phyloP scores from a whole-genome alignment of 2,113 vertebrate species.

The Opisthocomus hoazin region DNA sequence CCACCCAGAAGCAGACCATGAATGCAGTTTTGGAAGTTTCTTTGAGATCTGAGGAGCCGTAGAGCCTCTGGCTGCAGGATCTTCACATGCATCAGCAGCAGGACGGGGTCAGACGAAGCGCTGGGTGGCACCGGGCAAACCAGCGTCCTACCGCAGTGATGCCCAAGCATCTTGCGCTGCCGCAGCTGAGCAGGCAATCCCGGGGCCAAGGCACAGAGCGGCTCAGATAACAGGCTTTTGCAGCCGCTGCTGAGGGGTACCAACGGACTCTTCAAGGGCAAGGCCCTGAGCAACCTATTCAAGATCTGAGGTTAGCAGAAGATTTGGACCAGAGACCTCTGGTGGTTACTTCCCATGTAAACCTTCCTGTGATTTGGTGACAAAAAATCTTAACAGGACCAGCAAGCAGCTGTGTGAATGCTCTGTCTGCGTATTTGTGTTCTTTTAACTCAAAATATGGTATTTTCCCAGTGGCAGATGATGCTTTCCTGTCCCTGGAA shows the following conservation, averaged over 20 bases:
- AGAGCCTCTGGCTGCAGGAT: neutral
- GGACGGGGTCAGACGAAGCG: rapidly evolving
- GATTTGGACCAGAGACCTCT: neutral
- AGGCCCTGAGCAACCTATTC: rapidly evolving
- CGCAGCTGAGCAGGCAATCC: neutral
- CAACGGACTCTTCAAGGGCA: neutral
- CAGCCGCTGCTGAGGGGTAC: neutral
- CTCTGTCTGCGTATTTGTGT: neutral
- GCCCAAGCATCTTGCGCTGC: neutral
- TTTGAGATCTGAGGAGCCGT: neutral
- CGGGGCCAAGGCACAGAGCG: neutral
- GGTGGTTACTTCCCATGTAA: neutral
- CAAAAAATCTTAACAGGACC: neutral
- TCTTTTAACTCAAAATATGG: neutral
- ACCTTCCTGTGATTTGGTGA: neutral
- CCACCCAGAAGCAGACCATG: neutral
- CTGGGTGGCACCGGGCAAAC: neutral
- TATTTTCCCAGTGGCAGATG: neutral
- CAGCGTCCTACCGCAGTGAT: neutral
- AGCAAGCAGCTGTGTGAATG: neutral
- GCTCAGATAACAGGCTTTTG: neutral
- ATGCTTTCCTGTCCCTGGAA: neutral
- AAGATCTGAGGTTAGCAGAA: neutral
- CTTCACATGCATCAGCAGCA: rapidly evolving
- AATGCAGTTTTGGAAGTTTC: neutral